Evolutionary conservation across 92 coral and sea anemone genomes (phyloP), one percentile per base, ranked within the genome.

Genomic region (Bergia puertoricense): DNA sequence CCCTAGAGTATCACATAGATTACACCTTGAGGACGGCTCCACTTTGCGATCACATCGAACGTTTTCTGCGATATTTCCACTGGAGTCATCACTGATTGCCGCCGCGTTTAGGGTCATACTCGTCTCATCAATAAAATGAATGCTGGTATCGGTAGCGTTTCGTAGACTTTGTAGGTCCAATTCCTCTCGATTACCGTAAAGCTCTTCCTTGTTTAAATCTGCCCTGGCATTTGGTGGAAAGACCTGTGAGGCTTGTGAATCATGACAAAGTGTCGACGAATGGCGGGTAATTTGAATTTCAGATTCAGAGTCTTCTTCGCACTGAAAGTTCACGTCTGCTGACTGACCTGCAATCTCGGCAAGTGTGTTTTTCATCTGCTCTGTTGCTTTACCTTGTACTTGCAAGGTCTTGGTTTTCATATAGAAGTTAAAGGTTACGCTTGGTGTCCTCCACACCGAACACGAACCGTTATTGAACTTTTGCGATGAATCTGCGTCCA

Each of bases 361-460:
- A 80, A 80, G 72, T 80, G 84, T 80, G 22, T 80, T 80, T 56
- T 56, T 80, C 72, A 80, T 80, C 85, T 80, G 67, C 38, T 80
- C 85, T 11, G 72, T 80, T 80, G 74, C 86, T 88, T 88, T 88
- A 67, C 86, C 90, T 80, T 88, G 86, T 48, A 88, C 80, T 56
- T 80, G 76, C 36, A 88, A 76, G 80, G 90, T 81, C 78, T 80
- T 80, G 43, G 89, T 77, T 45, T 86, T 76, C 59, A 22, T 36
- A 76, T 46, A 88, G 62, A 88, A 77, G 74, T 88, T 88, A n/a
- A 88, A 88, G 39, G 85, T 88, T 82, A 88, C 85, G 77, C 85
- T 88, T 88, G 90, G 51, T 37, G 81, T 88, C 80, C 51, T 71
- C 90, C 85, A 88, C 90, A 71, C 90, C 16, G 77, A 69, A 80